Conservation (phyloP, 2,888 invertebrate genomes). For the Ormyrus rosae region DNA sequence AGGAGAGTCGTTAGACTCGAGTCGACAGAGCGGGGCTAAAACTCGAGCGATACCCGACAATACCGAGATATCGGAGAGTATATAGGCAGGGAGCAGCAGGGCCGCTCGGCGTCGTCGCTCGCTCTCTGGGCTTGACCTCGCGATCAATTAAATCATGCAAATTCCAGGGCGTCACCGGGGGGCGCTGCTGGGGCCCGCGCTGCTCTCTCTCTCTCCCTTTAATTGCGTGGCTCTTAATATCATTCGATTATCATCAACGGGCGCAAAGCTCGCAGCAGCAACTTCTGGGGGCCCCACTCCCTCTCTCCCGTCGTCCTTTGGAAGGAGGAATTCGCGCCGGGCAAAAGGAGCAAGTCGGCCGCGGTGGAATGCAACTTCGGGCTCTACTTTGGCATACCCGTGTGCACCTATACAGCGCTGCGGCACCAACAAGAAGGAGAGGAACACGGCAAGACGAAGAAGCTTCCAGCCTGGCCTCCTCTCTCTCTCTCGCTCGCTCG, state of each 20-base stretch:
- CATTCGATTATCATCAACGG: constrained; percentile 43
- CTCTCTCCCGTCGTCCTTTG: too few species aligned
- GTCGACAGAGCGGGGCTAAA: too few species aligned
- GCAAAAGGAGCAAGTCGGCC: constrained; percentile 27
- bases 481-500: constrained; percentile 42
- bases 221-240: constrained; percentile 35
- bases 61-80: too few species aligned
- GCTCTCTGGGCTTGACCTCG: neutral
- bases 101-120: neutral
- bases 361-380: constrained; percentile 45
- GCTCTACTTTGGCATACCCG: constrained; percentile 36
- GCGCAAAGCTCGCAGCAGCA: neutral
- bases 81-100: too few species aligned
- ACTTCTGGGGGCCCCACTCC: too few species aligned
- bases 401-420: constrained; percentile 24
- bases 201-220: neutral
- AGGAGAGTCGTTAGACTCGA: too few species aligned
- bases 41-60: too few species aligned
- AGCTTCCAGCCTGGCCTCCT: constrained; percentile 24
- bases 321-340: constrained; percentile 43
- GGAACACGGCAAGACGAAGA: constrained; percentile 4
- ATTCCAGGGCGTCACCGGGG: constrained; percentile 20
- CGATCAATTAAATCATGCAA: constrained; percentile 52
- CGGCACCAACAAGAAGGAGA: constrained; percentile 1
- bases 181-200: neutral